A percentile compares a stretch with the other conserved stretches of the same genome.
Conservation (phyloP, 1,140 invertebrate genomes). For the Myzus persicae region DNA sequence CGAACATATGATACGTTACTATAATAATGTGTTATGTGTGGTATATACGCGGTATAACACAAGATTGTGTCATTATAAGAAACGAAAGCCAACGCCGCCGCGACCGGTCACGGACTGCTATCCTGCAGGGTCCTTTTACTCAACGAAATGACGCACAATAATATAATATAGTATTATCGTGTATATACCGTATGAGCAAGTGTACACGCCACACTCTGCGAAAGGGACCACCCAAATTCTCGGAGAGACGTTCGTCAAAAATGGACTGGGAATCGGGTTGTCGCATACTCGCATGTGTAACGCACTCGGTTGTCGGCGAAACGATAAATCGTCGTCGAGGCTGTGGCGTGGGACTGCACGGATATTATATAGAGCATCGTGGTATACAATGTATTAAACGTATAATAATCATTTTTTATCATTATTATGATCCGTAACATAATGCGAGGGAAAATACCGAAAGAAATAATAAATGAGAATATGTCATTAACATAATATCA, state of each 20-base stretch:
- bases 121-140: background rate
- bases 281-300: background rate
- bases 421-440: background rate
- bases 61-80: background rate
- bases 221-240: background rate
- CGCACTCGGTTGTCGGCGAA: background rate
- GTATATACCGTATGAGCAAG: too few relatives aligned
- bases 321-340: background rate
- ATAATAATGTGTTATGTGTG: background rate
- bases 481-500: too few relatives aligned
- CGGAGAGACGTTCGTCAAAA: background rate
- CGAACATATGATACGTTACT: too few relatives aligned
- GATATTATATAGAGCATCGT: background rate
- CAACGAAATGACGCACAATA: background rate
- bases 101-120: background rate
- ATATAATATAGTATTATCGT: background rate
- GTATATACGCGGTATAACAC: background rate
- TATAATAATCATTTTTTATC: too few relatives aligned
- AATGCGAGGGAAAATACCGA: background rate
- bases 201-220: background rate
- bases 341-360: background rate
- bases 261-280: background rate
- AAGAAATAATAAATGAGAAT: background rate
- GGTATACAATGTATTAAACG: too few relatives aligned
- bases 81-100: background rate